Conservation (phyloP, 2,113 vertebrate genomes). For the Stomatorhinus ivindoensis region DNA sequence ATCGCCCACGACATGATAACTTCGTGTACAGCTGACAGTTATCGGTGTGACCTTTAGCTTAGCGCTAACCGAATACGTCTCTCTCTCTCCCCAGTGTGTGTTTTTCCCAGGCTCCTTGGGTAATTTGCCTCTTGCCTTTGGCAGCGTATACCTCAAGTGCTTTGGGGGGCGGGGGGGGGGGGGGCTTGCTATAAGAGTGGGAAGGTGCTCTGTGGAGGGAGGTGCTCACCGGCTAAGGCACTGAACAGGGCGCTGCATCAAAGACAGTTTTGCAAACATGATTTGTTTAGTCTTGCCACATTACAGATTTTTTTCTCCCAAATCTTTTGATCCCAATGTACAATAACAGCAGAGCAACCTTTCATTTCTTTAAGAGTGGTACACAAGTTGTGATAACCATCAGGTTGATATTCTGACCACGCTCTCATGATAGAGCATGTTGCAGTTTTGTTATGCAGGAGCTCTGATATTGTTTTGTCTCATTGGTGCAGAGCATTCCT, state of each 20-base stretch:
- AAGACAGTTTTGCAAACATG: not conserved
- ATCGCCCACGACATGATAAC: not conserved
- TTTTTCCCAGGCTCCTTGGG: conserved; percentile 2
- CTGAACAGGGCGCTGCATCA: not conserved
- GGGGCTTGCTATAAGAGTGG: not conserved
- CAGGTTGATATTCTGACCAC: not conserved
- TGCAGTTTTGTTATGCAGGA: not conserved
- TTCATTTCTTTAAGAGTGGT: conserved; percentile 5
- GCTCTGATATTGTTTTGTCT: not conserved
- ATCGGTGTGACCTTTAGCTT: not conserved
- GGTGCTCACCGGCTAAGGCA: not conserved
- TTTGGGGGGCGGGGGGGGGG: not conserved
- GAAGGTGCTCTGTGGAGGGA: not conserved
- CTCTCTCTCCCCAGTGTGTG: conserved; percentile 1
- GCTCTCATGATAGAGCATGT: not conserved
- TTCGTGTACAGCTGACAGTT: not conserved
- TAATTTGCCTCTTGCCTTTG: not conserved
- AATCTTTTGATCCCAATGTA: not conserved
- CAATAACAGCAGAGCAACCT: not conserved
- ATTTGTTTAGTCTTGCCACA: not conserved
- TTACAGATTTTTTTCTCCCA: not conserved
- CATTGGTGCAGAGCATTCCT: not conserved
- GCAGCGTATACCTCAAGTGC: not conserved
- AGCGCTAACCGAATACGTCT: not conserved
- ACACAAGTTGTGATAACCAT: not conserved